Percentiles rank a stretch among this genome's conserved stretches.
Evolutionary conservation across 2,113 vertebrate genomes (phyloP).

Genomic region (Carollia perspicillata): DNA sequence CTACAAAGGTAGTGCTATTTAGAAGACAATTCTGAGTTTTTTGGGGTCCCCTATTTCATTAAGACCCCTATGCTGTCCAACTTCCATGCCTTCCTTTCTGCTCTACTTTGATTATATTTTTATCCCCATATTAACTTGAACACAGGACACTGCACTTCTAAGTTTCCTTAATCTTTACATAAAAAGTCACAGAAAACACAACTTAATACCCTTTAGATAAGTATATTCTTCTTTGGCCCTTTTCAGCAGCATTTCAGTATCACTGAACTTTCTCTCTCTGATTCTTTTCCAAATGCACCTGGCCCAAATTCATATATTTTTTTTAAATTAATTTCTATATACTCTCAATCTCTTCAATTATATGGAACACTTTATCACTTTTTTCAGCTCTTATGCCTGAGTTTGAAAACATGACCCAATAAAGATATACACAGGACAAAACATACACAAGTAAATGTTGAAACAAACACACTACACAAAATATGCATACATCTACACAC

Average conservation of each 20-base stretch:
- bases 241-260: neutral
- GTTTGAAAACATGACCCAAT: neutral
- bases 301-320: neutral
- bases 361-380: neutral
- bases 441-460: neutral
- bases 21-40: too few relatives aligned
- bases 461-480: neutral
- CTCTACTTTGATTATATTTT: neutral
- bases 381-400: neutral
- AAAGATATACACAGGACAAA: neutral
- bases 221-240: neutral
- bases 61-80: neutral
- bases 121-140: neutral
- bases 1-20: too few relatives aligned
- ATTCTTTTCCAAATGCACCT: neutral
- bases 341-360: neutral
- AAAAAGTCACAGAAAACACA: neutral
- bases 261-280: neutral
- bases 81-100: neutral
- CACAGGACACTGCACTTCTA: neutral
- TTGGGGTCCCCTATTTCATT: neutral
- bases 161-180: neutral
- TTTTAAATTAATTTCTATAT: neutral
- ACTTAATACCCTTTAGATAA: neutral
- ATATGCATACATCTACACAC: neutral